Conservation (phyloP, 2,797 vertebrate species). For the Pseudotriccus pelzelni region DNA sequence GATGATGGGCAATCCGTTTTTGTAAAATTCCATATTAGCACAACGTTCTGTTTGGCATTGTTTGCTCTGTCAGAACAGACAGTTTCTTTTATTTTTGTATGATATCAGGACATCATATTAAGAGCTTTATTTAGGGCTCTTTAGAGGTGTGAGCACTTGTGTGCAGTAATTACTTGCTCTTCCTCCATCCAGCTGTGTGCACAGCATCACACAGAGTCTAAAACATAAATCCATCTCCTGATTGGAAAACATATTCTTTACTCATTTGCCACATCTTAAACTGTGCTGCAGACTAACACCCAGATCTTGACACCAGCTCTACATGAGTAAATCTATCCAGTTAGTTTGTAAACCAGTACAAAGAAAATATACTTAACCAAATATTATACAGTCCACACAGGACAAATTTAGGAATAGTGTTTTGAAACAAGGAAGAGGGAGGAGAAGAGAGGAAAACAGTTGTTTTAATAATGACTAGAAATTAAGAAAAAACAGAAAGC, state of each 20-base stretch:
- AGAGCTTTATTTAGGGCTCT: background rate
- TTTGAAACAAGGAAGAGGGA: background rate
- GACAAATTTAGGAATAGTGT: background rate
- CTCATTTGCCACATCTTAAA: background rate
- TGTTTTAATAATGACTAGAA: background rate
- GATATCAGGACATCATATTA: background rate
- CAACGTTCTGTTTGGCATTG: fast-evolving
- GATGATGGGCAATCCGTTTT: background rate
- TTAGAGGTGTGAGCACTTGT: background rate
- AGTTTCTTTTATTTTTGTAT: background rate
- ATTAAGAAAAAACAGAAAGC: background rate
- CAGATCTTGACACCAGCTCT: background rate
- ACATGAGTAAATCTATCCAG: background rate
- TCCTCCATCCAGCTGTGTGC: background rate
- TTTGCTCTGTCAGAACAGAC: background rate
- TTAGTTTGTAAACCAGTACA: background rate
- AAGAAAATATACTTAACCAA: background rate
- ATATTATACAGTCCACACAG: background rate
- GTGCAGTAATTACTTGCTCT: background rate
- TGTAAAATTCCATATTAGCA: background rate
- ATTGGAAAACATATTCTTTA: background rate
- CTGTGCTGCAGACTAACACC: background rate
- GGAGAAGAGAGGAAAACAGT: background rate
- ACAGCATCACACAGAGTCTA: background rate
- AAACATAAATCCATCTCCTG: background rate